Base-by-base conservation (phyloP, 2,888 invertebrate species). In the Microchrysa polita region DNA sequence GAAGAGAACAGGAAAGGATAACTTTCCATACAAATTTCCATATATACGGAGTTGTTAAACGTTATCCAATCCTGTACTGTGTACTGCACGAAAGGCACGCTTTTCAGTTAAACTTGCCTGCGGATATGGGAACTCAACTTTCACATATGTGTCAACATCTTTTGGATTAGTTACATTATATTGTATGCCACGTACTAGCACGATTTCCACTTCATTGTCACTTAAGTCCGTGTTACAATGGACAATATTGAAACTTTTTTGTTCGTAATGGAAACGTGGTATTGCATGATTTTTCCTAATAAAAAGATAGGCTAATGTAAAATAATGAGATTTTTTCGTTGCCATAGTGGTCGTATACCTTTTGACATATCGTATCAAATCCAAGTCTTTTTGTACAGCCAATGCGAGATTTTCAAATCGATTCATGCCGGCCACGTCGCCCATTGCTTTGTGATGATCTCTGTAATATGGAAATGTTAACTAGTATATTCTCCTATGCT, bases 221-320 rank as follows among this genome's bases (percentile, higher is more conserved):
- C 91, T 92, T 76, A 98, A 87, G 81, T 98, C 97, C n/a, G 96
- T 94, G 82, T 94, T 95, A 85, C 95, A 95, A 88, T 95, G 94
- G 63, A 98, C 94, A 78, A 97, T 91, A 1, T 96, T 91, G 83
- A 97, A 97, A 79, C 90, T 92, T 80, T 93, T 92, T 16, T 88
- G 91, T 86, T 98, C 97, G 83, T 97, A 98, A 84, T 96, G 97
- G 84, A 97, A 98, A 81, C 93, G 92, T 0, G 97, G 97, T 9
- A 93, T 88, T 40, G 87, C 86, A 81, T 86, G 81, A 79, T 87
- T 85, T 82, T 88, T 84, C 63, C 83, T 78, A 18, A 42, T 74
- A 55, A 52, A 27, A 42, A 75, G 59, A 48, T n/a, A n/a, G n/a
- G n/a, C n/a, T n/a, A n/a, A n/a, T n/a, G 22, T 40, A 40, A 59